Percentiles rank a stretch among this genome's conserved stretches.
Conservation (phyloP, 1,140 invertebrate species). For the Drosophila subpulchrella region DNA sequence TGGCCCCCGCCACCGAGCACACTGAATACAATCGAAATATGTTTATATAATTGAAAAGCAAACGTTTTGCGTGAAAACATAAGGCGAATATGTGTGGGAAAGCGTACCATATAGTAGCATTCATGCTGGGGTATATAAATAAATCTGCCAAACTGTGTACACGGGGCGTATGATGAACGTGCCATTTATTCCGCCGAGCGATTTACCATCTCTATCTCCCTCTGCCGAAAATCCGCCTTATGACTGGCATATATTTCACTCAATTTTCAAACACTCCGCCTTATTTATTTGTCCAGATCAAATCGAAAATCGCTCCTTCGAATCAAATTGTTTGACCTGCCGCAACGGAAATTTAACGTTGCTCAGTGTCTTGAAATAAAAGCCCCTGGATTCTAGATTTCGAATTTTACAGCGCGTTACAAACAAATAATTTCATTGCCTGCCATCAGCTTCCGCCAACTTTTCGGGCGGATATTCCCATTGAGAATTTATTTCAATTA, state of each 20-base stretch:
- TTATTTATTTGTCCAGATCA: slow-evolving; percentile 56
- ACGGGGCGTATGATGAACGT: slow-evolving; percentile 81
- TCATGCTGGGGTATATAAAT: slow-evolving; percentile 65
- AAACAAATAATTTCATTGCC: slow-evolving; percentile 60
- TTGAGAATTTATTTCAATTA: slow-evolving; percentile 82
- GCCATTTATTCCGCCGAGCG: slow-evolving; percentile 68
- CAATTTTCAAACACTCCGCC: slow-evolving; percentile 62
- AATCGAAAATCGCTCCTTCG: slow-evolving; percentile 6
- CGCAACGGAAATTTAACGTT: slow-evolving; percentile 58
- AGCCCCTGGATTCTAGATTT: neutral
- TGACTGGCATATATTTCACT: slow-evolving; percentile 64
- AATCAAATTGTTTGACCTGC: slow-evolving; percentile 64
- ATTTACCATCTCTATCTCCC: slow-evolving; percentile 25
- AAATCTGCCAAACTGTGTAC: slow-evolving; percentile 73
- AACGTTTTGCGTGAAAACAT: slow-evolving; percentile 70
- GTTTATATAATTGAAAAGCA: slow-evolving; percentile 81
- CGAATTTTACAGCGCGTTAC: slow-evolving; percentile 18
- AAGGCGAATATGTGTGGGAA: slow-evolving; percentile 42
- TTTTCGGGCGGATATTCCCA: slow-evolving; percentile 69
- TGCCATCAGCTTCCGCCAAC: slow-evolving; percentile 71
- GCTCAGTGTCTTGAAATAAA: slow-evolving; percentile 13
- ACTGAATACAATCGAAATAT: slow-evolving; percentile 77
- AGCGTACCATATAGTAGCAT: slow-evolving; percentile 15
- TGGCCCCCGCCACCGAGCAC: slow-evolving; percentile 27
- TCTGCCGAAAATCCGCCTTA: slow-evolving; percentile 56